Evolutionary conservation across 2,113 vertebrate genomes (phyloP).

Genomic region (Nicator chloris): DNA sequence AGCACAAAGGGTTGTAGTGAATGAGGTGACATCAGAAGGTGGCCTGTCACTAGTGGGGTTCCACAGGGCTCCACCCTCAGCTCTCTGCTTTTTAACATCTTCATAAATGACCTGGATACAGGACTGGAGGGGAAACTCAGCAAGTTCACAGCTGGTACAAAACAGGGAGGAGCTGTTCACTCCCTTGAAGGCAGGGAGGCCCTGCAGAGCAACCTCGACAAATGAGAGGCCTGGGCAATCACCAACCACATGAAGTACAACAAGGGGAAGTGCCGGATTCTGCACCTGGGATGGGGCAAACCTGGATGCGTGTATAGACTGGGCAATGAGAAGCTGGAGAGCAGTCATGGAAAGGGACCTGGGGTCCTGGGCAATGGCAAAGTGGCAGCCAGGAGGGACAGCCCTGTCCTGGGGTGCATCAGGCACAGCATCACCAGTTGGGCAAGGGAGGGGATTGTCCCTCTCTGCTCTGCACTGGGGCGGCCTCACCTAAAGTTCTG

Average conservation of each 20-base stretch:
- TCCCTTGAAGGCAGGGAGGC: neutral
- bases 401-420: rapidly evolving
- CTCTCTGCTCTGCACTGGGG: rapidly evolving
- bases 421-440: rapidly evolving
- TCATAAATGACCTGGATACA: too few relatives aligned
- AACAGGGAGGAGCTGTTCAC: neutral
- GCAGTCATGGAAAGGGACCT: neutral
- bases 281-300: neutral
- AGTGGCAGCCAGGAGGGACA: neutral
- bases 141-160: neutral
- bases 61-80: neutral
- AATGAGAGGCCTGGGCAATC: neutral
- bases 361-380: rapidly evolving
- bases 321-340: neutral
- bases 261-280: neutral
- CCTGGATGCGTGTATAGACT: neutral
- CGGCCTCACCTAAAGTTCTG: rapidly evolving
- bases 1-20: neutral
- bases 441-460: neutral
- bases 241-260: neutral
- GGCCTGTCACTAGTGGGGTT: neutral
- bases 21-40: neutral
- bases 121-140: neutral
- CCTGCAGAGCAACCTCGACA: neutral
- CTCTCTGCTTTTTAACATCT: neutral